Evolutionary conservation across 2,888 invertebrate genomes (phyloP).

Genomic region (Apotomis capreana): DNA sequence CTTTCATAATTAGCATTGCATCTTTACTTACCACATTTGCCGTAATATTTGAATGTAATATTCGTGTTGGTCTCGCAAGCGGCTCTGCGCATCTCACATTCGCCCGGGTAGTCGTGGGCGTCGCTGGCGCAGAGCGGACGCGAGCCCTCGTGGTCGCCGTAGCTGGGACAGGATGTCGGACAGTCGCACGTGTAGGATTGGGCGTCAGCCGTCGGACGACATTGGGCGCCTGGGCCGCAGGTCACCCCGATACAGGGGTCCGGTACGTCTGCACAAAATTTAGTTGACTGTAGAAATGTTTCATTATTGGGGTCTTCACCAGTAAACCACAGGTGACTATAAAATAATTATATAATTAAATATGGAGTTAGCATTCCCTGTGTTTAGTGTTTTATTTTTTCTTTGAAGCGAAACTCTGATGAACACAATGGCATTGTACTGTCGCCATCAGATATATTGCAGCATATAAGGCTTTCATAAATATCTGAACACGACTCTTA

Average conservation of each 20-base stretch:
- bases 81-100: constrained; percentile 91
- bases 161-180: constrained; percentile 89
- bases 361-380: no score
- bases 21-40: constrained; percentile 91
- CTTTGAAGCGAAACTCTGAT: no score
- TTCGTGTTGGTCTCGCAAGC: constrained; percentile 90
- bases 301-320: neutral
- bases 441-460: no score
- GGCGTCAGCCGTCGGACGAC: constrained; percentile 87
- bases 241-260: constrained; percentile 90
- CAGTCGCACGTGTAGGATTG: constrained; percentile 90
- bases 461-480: no score
- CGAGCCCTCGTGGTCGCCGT: constrained; percentile 92
- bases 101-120: constrained; percentile 92
- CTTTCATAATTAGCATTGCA: neutral
- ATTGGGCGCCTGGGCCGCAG: constrained; percentile 92
- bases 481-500: no score
- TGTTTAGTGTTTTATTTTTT: no score
- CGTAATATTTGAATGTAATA: constrained; percentile 91
- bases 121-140: constrained; percentile 92
- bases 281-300: neutral
- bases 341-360: no score
- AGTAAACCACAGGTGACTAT: neutral
- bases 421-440: no score
- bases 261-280: constrained; percentile 70